phyloP scores from a whole-genome alignment of 1,140 invertebrate species.

The Leucophenga varia region DNA sequence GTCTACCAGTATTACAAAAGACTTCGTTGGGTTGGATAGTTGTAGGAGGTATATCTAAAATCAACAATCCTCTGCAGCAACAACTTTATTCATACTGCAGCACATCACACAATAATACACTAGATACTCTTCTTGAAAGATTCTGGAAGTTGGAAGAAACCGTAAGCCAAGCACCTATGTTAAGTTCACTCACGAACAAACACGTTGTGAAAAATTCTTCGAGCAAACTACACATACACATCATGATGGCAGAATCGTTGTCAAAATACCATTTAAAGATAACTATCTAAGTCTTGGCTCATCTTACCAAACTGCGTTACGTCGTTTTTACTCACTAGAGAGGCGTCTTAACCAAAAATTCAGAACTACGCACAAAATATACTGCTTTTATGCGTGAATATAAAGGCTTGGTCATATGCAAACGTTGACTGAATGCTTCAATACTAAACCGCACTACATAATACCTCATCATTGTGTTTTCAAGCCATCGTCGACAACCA shows the following conservation, averaged over 20 bases:
- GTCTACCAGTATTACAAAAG: constrained; percentile 12
- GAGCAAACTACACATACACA: background rate
- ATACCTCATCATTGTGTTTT: too few species aligned
- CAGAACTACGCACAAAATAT: constrained; percentile 17
- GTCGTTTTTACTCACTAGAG: constrained; percentile 36
- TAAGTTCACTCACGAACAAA: constrained; percentile 10
- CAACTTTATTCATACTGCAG: background rate
- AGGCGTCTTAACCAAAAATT: constrained; percentile 30
- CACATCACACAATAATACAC: background rate
- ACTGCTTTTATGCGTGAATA: constrained; percentile 39
- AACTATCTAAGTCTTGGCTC: constrained; percentile 30
- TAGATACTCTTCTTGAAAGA: constrained; percentile 12
- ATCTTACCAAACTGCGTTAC: constrained; percentile 26
- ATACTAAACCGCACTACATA: constrained; percentile 7
- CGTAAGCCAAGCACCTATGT: background rate
- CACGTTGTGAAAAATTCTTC: constrained; percentile 8
- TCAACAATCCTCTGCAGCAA: background rate
- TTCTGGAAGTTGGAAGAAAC: constrained; percentile 29
- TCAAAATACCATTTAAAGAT: constrained; percentile 23
- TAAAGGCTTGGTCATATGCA: constrained; percentile 41
- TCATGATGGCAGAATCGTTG: constrained; percentile 15
- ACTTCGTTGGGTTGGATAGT: constrained; percentile 26
- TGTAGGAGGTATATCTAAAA: constrained; percentile 6
- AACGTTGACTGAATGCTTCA: constrained; percentile 30
- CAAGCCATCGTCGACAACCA: too few species aligned